Conservation (phyloP, 2,888 invertebrate species). For the Drosophila kuntzei region DNA sequence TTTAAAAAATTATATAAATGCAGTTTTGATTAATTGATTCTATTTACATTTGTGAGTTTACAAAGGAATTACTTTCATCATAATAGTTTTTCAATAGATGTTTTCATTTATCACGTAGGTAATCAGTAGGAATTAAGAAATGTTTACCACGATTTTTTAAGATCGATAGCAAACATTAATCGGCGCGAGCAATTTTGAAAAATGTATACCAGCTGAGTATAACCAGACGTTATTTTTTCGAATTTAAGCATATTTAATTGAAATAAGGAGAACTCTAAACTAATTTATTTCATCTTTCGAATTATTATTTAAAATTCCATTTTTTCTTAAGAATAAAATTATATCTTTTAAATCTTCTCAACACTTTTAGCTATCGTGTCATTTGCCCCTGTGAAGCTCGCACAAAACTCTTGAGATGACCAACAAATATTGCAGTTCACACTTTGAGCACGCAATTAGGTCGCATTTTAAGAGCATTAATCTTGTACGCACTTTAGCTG, state of each 20-base stretch:
- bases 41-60: constrained; percentile 1
- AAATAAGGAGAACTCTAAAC: too few relatives aligned
- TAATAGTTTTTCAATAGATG: background rate
- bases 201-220: too few relatives aligned
- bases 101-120: constrained; percentile 1
- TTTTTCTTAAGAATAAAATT: background rate
- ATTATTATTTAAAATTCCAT: background rate
- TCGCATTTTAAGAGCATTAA: constrained; percentile 43
- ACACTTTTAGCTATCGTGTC: background rate
- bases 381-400: constrained; percentile 8
- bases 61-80: constrained; percentile 5
- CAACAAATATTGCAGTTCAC: constrained; percentile 46
- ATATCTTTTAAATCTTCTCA: background rate
- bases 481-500: constrained; percentile 58
- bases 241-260: too few relatives aligned
- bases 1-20: background rate
- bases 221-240: too few relatives aligned
- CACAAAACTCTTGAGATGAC: constrained; percentile 5
- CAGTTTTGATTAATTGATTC: constrained; percentile 4
- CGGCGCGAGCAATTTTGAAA: too few relatives aligned
- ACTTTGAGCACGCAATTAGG: constrained; percentile 62
- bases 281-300: background rate
- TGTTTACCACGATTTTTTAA: background rate
- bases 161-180: too few relatives aligned
- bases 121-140: background rate